A percentile compares a stretch with the other conserved stretches of the same genome.
Conservation (phyloP, 2,797 vertebrate species). For the Danio tinwini region DNA sequence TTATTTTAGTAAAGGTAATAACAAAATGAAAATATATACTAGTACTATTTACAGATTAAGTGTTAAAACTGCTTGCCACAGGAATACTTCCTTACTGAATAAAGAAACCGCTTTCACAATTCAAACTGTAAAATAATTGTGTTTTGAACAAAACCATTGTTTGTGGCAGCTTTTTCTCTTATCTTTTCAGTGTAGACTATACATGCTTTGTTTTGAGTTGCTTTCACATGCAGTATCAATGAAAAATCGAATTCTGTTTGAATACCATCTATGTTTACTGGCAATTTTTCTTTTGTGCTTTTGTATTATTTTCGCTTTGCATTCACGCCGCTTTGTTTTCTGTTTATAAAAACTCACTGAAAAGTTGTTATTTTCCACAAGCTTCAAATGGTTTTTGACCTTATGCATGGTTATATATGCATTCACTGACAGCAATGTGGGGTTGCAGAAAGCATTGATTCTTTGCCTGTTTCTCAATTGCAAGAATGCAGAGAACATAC, state of each 20-base stretch:
- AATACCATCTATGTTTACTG: background rate
- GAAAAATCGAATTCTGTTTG: background rate
- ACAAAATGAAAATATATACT: too few relatives aligned
- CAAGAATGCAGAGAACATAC: too few relatives aligned
- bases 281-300: background rate
- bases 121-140: background rate
- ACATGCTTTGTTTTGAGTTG: background rate
- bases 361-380: background rate
- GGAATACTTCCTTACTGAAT: too few relatives aligned
- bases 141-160: too few relatives aligned
- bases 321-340: constrained; percentile 1
- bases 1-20: too few relatives aligned
- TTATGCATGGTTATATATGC: background rate
- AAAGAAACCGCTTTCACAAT: background rate
- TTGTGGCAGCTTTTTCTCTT: background rate
- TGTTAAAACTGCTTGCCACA: too few relatives aligned
- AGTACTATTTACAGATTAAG: too few relatives aligned
- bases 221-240: background rate
- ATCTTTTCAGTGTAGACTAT: background rate
- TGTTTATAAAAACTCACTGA: background rate
- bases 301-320: background rate
- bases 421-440: background rate
- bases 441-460: constrained; percentile 4
- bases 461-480: too few relatives aligned
- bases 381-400: background rate